Evolutionary conservation across 1,140 invertebrate genomes (phyloP).

Genomic region (Scaptomyza pallida): DNA sequence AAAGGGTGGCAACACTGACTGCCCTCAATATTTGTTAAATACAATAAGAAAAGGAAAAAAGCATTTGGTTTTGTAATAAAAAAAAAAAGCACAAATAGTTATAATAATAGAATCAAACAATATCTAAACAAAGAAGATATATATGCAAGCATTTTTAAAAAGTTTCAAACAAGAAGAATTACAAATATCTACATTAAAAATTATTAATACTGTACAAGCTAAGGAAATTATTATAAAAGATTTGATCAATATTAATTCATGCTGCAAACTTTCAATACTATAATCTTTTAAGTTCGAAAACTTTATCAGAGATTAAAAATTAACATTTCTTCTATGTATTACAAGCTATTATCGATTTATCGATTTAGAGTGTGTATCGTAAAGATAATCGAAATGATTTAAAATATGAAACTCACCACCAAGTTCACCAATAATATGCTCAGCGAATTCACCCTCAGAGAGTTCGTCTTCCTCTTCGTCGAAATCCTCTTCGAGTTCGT

Average conservation of each 20-base stretch:
- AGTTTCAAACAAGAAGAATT: too few species aligned
- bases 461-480: conserved; percentile 71
- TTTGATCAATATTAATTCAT: conserved; percentile 3
- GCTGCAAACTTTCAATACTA: too few species aligned
- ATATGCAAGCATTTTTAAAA: conserved; percentile 32
- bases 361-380: neutral
- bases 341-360: conserved; percentile 1
- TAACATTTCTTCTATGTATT: conserved; percentile 12
- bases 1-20: conserved; percentile 20
- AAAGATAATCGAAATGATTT: too few species aligned
- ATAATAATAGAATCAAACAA: neutral
- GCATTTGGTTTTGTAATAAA: neutral
- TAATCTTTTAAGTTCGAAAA: too few species aligned
- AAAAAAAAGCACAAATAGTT: neutral
- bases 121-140: conserved; percentile 4
- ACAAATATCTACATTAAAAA: conserved; percentile 20
- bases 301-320: too few species aligned
- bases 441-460: conserved; percentile 75
- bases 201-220: conserved; percentile 4
- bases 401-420: conserved; percentile 75
- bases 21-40: conserved; percentile 14
- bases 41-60: neutral
- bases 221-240: conserved; percentile 2
- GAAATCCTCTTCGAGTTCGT: conserved; percentile 70
- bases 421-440: conserved; percentile 75